phyloP scores from a whole-genome alignment of 1,140 invertebrate species.

The Drosophila tani region DNA sequence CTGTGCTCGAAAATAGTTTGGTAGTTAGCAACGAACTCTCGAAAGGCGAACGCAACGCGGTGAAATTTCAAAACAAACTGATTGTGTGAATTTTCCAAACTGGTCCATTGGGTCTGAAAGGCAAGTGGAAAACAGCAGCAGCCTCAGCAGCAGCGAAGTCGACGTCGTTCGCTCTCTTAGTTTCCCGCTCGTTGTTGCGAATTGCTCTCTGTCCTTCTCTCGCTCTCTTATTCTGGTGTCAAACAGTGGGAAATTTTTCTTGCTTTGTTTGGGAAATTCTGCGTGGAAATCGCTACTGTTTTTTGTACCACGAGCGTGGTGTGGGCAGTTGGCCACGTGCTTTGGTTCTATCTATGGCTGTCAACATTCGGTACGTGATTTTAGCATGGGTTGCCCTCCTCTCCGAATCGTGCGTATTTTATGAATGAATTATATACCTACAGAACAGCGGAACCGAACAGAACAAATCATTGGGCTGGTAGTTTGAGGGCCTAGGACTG shows the following conservation, averaged over 20 bases:
- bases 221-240: conserved; percentile 2
- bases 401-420: conserved; percentile 47
- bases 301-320: neutral
- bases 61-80: conserved; percentile 83
- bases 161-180: conserved; percentile 25
- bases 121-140: conserved; percentile 65
- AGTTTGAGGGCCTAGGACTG: conserved; percentile 19
- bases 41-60: conserved; percentile 62
- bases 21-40: conserved; percentile 2
- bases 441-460: conserved; percentile 19
- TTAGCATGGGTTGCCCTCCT: conserved; percentile 1
- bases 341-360: conserved; percentile 40
- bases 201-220: conserved; percentile 35
- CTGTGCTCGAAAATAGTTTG: conserved; percentile 7
- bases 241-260: conserved; percentile 69
- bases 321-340: conserved; percentile 56
- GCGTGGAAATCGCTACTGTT: conserved; percentile 2
- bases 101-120: conserved; percentile 73
- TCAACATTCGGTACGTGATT: conserved; percentile 59
- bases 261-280: conserved; percentile 75
- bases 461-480: conserved; percentile 52
- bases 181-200: conserved; percentile 8
- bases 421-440: conserved; percentile 68
- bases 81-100: conserved; percentile 80
- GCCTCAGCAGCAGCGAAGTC: conserved; percentile 21